phyloP scores from a whole-genome alignment of 37 sponge, comb jelly and placozoan genomes.

The Mnemiopsis leidyi region DNA sequence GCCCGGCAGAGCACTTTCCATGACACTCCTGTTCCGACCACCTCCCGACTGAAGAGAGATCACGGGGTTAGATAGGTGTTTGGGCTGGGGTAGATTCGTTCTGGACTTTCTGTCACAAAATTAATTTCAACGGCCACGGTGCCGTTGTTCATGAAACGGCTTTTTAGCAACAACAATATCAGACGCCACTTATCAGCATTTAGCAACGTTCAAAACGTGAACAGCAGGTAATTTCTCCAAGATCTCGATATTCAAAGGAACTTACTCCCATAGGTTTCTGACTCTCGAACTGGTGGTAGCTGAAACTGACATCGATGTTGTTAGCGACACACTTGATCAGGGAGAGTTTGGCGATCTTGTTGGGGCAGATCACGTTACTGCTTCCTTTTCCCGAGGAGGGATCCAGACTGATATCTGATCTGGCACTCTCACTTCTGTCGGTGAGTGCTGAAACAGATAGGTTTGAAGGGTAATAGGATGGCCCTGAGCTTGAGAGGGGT shows the following conservation, averaged over 20 bases:
- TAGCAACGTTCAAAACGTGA: too few species aligned
- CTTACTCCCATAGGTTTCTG: slow-evolving; percentile 52
- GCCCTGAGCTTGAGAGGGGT: too few species aligned
- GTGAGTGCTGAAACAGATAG: background rate
- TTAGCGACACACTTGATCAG: slow-evolving; percentile 45
- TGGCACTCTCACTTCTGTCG: slow-evolving; percentile 48
- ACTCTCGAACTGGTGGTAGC: slow-evolving; percentile 59
- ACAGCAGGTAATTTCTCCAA: too few species aligned
- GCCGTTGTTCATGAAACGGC: too few species aligned
- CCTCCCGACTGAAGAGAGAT: background rate
- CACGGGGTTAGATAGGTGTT: too few species aligned
- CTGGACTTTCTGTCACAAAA: too few species aligned
- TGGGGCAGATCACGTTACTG: slow-evolving; percentile 13
- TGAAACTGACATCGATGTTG: slow-evolving; percentile 40
- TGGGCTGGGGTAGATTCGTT: too few species aligned
- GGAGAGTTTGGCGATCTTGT: slow-evolving; percentile 37
- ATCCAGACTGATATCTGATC: slow-evolving; percentile 33
- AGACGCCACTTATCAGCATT: too few species aligned
- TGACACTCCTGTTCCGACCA: background rate
- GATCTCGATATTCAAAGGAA: too few species aligned
- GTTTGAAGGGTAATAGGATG: too few species aligned
- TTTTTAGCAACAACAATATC: too few species aligned
- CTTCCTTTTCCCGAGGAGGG: slow-evolving; percentile 42
- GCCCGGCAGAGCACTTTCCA: background rate
- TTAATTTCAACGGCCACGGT: too few species aligned